Conservation (phyloP, 2,888 invertebrate species). For the Eutolmus rufibarbis region DNA sequence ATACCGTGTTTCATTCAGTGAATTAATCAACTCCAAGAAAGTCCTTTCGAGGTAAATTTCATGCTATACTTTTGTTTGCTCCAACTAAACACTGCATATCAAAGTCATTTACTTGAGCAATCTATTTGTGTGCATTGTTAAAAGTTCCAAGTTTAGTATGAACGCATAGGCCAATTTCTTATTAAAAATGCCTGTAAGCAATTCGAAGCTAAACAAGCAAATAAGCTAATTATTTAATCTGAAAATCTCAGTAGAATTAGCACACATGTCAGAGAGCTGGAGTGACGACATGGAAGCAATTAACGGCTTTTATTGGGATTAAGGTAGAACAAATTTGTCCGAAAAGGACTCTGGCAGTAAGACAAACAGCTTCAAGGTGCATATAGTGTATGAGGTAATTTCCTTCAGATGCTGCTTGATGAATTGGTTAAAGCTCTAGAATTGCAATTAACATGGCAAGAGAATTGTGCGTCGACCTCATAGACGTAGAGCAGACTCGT, state of each 20-base stretch:
- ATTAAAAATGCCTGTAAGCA: not conserved
- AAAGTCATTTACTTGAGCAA: not conserved
- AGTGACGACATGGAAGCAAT: not conserved
- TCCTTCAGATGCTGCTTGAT: not conserved
- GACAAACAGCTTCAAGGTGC: constrained; percentile 20
- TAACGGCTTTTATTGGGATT: not conserved
- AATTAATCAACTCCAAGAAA: not conserved
- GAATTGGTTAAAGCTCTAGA: not conserved
- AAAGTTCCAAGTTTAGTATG: not conserved
- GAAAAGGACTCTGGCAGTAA: not conserved
- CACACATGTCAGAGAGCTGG: not conserved
- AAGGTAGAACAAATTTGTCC: constrained; percentile 9
- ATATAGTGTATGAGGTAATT: not conserved
- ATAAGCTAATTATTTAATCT: constrained; percentile 4
- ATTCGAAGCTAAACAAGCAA: not conserved
- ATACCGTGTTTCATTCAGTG: not conserved
- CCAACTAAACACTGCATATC: not conserved
- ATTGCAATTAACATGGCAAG: not conserved
- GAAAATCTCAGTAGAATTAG: constrained; percentile 12
- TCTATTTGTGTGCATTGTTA: not conserved
- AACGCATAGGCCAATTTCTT: not conserved
- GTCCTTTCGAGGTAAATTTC: not conserved
- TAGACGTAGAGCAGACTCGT: not conserved
- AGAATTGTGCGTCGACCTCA: not conserved
- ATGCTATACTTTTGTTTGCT: not conserved